Evolutionary conservation across 2,888 invertebrate species (phyloP).

Genomic region (Netelia fuscicornis): DNA sequence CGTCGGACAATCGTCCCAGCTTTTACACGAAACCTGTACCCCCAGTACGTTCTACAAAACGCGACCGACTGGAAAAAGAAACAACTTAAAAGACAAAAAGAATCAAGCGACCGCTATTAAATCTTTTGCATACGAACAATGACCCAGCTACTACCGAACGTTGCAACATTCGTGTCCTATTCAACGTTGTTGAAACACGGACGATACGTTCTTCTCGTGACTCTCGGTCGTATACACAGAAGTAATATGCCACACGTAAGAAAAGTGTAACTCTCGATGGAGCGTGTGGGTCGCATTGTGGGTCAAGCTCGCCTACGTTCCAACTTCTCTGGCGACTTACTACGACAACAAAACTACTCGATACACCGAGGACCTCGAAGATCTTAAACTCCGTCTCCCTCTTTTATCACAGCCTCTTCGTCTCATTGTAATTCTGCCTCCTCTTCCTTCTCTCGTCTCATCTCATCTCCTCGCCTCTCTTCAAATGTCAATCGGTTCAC

Average conservation of each 20-base stretch:
- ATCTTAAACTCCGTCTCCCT: conserved; percentile 48
- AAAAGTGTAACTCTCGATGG: conserved; percentile 68
- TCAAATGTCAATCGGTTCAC: conserved; percentile 30
- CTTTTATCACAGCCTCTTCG: conserved; percentile 26
- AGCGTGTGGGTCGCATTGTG: conserved; percentile 74
- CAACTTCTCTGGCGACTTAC: conserved; percentile 33
- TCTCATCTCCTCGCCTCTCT: conserved; percentile 18
- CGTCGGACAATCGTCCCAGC: conserved; percentile 6
- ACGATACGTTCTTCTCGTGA: conserved; percentile 34
- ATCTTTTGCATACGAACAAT: background rate
- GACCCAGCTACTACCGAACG: background rate
- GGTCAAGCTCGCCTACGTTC: conserved; percentile 75
- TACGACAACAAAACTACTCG: conserved; percentile 24
- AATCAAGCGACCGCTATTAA: background rate
- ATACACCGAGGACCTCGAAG: conserved; percentile 35
- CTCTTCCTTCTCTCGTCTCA: background rate
- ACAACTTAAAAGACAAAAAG: background rate
- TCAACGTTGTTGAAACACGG: conserved; percentile 19
- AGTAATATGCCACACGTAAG: conserved; percentile 49
- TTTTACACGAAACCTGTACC: conserved; percentile 3
- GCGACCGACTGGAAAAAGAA: too few species aligned
- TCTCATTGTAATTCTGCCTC: conserved; percentile 58
- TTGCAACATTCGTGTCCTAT: conserved; percentile 32
- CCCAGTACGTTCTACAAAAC: background rate
- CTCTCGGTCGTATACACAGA: conserved; percentile 33